Evolutionary conservation across 2,888 invertebrate genomes (phyloP).

Genomic region (Drosophila mimica): DNA sequence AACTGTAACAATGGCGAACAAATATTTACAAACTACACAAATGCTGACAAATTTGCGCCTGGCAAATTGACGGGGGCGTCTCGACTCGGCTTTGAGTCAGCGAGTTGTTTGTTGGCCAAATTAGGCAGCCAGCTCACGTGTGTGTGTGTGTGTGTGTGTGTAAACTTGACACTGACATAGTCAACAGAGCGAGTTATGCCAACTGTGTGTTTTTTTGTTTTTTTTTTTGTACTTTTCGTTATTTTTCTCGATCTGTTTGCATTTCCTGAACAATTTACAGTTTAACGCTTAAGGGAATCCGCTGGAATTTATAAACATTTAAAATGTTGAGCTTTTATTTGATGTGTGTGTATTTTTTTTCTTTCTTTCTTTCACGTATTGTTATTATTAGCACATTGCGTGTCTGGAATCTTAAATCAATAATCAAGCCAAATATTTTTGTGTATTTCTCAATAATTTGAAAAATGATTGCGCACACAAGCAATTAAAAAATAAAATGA

Average conservation of each 20-base stretch:
- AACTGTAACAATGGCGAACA: neutral
- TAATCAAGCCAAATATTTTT: conserved; percentile 52
- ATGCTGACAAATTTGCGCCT: conserved; percentile 17
- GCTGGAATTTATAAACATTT: conserved; percentile 12
- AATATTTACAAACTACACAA: conserved; percentile 28
- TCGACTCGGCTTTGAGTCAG: conserved; percentile 39
- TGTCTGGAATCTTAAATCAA: conserved; percentile 46
- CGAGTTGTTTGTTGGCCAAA: conserved; percentile 42
- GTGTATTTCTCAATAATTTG: conserved; percentile 44
- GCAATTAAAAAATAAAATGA: conserved; percentile 59
- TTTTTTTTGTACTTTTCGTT: neutral
- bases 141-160: conserved; percentile 15
- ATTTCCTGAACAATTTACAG: conserved; percentile 38
- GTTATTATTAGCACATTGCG: conserved; percentile 32
- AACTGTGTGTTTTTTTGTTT: conserved; percentile 11
- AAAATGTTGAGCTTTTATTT: conserved; percentile 1
- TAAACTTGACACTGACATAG: conserved; percentile 72
- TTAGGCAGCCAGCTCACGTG: conserved; percentile 41
- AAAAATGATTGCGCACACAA: conserved; percentile 43
- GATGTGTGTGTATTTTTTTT: neutral
- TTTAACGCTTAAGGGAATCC: conserved; percentile 31
- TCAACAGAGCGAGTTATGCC: conserved; percentile 24
- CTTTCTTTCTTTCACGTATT: conserved; percentile 9
- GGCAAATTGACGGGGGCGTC: conserved; percentile 44
- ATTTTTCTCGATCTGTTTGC: conserved; percentile 31